Evolutionary conservation across 2,113 vertebrate species (phyloP).

Genomic region (Cercocebus atys): DNA sequence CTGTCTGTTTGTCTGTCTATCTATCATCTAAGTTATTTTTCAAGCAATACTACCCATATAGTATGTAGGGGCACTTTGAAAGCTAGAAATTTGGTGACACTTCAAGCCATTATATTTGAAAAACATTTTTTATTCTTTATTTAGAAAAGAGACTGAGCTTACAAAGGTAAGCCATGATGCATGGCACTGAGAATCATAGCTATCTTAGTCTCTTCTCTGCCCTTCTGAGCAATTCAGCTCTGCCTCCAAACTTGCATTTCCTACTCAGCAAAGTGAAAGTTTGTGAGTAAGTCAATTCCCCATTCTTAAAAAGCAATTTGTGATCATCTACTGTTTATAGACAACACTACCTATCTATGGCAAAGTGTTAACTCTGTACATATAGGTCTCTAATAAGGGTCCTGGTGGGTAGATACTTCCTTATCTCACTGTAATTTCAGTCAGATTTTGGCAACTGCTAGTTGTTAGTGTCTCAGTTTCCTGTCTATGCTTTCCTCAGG

Average conservation of each 20-base stretch:
- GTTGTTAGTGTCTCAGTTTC: neutral
- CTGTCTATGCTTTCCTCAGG: neutral
- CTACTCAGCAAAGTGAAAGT: neutral
- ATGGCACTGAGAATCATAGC: neutral
- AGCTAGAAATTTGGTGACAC: neutral
- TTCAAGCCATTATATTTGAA: constrained; percentile 17
- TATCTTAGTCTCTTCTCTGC: neutral
- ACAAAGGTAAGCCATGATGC: neutral
- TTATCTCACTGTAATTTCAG: neutral
- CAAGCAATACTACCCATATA: neutral
- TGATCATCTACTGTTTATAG: neutral
- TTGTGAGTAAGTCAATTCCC: neutral
- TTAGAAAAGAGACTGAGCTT: neutral
- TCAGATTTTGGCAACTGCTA: neutral
- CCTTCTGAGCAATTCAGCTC: constrained; percentile 41
- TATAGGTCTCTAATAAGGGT: neutral
- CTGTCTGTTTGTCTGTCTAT: neutral
- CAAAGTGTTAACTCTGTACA: neutral
- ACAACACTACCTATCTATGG: neutral
- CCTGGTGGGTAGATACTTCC: neutral
- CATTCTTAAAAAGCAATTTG: neutral
- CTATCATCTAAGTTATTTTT: neutral
- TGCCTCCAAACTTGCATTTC: constrained; percentile 49
- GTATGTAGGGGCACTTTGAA: neutral
- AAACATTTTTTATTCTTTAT: neutral